phyloP scores from a whole-genome alignment of 2,113 vertebrate genomes.

The Nyctereutes procyonoides region DNA sequence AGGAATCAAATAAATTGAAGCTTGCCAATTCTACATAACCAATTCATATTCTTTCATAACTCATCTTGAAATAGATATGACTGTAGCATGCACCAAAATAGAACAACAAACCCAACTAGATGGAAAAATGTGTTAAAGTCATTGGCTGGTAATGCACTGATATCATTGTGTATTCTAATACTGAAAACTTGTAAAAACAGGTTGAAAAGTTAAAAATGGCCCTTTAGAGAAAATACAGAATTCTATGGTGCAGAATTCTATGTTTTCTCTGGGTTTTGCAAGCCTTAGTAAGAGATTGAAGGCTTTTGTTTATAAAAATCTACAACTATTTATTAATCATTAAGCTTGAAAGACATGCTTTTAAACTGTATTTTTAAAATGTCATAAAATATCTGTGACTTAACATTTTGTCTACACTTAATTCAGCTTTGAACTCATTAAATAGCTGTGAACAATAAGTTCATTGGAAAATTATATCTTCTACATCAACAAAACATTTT shows the following conservation, averaged over 20 bases:
- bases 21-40: background rate
- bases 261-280: background rate
- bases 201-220: background rate
- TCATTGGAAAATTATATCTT: constrained; percentile 37
- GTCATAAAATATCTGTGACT: background rate
- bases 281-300: background rate
- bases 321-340: background rate
- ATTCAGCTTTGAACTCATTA: constrained; percentile 26
- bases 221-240: background rate
- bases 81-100: background rate
- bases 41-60: background rate
- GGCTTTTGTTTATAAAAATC: constrained; percentile 27
- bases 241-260: background rate
- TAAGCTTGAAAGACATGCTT: background rate
- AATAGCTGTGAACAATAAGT: background rate
- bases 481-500: constrained; percentile 57
- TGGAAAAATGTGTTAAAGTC: background rate
- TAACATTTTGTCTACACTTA: constrained; percentile 20
- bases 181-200: background rate
- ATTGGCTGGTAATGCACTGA: background rate
- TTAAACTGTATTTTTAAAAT: constrained; percentile 53
- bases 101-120: background rate
- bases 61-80: background rate
- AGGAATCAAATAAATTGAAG: background rate
- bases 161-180: background rate